A percentile compares a stretch with the other conserved stretches of the same genome.
These are phyloP conservation scores for Hanleya hanleyi DNA, from an alignment of 2,888 invertebrate genomes.

Conservation along the genomic window DNA sequence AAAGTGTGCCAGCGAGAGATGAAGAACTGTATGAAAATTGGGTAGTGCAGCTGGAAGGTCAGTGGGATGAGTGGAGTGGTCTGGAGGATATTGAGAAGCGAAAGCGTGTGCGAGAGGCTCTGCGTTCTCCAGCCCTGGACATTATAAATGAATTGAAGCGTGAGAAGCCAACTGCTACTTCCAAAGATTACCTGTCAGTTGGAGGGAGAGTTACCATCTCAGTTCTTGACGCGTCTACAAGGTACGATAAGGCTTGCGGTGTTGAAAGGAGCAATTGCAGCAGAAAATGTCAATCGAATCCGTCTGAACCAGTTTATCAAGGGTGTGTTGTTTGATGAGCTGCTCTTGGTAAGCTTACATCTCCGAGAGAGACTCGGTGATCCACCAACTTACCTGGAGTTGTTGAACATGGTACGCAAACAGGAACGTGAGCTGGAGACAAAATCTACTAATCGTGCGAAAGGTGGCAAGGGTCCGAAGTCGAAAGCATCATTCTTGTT, in stretches of 20 bases:
- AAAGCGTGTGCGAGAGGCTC: background rate
- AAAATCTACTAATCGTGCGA: background rate
- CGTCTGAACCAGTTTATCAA: slow-evolving; percentile 6
- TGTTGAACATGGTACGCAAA: background rate
- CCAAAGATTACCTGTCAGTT: background rate
- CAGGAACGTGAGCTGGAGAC: background rate
- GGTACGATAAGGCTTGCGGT: background rate
- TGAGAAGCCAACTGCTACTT: background rate
- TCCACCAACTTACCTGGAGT: background rate
- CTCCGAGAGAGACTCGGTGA: background rate
- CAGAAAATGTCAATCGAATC: background rate
- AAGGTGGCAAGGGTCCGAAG: background rate
- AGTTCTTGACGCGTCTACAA: background rate
- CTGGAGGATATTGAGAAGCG: background rate
- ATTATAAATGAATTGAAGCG: background rate
- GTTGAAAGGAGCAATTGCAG: background rate
- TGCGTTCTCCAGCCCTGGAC: background rate
- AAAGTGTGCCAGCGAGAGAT: background rate
- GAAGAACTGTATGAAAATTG: slow-evolving; percentile 1
- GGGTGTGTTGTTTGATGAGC: background rate
- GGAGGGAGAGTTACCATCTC: background rate
- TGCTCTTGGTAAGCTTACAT: background rate
- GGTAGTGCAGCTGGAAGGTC: background rate
- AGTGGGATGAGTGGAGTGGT: background rate
- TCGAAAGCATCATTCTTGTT: background rate